Evolutionary conservation across 2,888 invertebrate species (phyloP).

Genomic region (Nipponacmea schrenckii): DNA sequence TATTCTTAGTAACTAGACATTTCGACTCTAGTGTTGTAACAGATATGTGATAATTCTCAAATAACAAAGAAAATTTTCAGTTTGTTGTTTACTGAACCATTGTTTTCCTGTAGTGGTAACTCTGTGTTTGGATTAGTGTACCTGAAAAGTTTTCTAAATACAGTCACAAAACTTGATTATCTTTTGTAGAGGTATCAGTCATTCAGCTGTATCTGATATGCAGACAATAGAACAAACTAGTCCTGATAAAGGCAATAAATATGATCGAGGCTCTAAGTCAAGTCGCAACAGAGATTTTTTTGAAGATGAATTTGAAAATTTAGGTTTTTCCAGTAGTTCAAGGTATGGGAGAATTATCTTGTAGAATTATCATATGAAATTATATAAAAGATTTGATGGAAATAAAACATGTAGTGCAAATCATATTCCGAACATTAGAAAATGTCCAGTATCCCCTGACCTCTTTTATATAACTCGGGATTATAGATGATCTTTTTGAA

Average conservation of each 20-base stretch:
- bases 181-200: conserved; percentile 72
- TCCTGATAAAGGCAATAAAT: conserved; percentile 39
- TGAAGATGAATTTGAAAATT: conserved; percentile 68
- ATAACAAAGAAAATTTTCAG: too few species aligned
- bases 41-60: too few species aligned
- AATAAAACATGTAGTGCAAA: too few species aligned
- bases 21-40: too few species aligned
- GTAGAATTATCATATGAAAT: too few species aligned
- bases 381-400: too few species aligned
- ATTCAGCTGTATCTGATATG: conserved; percentile 92
- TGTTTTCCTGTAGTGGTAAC: background rate
- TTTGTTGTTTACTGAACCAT: background rate
- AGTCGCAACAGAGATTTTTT: conserved; percentile 59
- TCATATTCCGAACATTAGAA: too few species aligned
- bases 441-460: too few species aligned
- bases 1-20: background rate
- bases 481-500: too few species aligned
- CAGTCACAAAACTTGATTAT: conserved; percentile 2
- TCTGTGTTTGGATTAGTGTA: too few species aligned
- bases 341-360: too few species aligned
- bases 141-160: background rate
- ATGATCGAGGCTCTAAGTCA: conserved; percentile 37
- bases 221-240: conserved; percentile 82
- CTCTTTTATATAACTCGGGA: too few species aligned
- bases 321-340: conserved; percentile 29